Conservation (phyloP, 1,140 invertebrate genomes). For the Plutomurus gul region DNA sequence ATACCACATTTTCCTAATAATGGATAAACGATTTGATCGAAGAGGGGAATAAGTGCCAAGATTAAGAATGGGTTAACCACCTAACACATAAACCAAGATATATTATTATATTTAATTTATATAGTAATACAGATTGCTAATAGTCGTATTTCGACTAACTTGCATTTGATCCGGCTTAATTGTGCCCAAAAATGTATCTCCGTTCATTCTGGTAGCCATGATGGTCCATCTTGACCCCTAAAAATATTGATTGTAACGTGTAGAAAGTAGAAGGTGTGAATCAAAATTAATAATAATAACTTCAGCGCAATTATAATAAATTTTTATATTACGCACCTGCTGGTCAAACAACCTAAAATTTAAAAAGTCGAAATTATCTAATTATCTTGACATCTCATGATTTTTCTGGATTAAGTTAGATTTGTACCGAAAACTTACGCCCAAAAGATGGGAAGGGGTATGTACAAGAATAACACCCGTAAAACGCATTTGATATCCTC, state of each 20-base stretch:
- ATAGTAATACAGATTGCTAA: neutral
- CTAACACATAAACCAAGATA: conserved; percentile 44
- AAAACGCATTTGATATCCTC: conserved; percentile 75
- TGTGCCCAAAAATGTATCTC: conserved; percentile 67
- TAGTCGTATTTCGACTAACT: conserved; percentile 55
- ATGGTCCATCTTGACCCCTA: conserved; percentile 92
- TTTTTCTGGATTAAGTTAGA: no score
- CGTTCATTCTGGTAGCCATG: conserved; percentile 89
- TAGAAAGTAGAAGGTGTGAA: conserved; percentile 23
- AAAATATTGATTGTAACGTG: conserved; percentile 45
- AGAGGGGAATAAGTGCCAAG: conserved; percentile 83
- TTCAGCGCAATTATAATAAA: no score
- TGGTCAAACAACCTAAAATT: conserved; percentile 67
- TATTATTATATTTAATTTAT: neutral
- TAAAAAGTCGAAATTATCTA: neutral
- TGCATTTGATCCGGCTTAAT: conserved; percentile 91
- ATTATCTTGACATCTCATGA: neutral
- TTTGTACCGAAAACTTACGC: conserved; percentile 57
- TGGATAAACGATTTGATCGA: conserved; percentile 69
- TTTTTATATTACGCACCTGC: conserved; percentile 62
- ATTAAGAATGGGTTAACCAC: conserved; percentile 84
- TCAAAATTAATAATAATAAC: neutral
- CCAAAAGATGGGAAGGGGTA: conserved; percentile 86
- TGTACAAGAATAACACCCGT: conserved; percentile 74
- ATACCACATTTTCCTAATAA: conserved; percentile 57